Conservation (phyloP, 2,797 vertebrate genomes). For the Notolepis coatsorum region DNA sequence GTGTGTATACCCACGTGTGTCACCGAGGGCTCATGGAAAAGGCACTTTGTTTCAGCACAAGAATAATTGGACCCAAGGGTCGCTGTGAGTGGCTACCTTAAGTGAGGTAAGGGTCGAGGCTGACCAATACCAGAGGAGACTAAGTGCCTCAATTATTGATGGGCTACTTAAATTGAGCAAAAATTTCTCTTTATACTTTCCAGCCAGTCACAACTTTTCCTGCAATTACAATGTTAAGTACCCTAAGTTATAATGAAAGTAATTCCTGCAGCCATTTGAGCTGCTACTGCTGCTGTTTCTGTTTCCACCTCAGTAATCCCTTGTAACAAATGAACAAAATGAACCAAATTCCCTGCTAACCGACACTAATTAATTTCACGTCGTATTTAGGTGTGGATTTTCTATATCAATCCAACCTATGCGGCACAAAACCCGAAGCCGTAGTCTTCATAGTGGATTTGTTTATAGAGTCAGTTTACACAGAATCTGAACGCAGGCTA, state of each 20-base stretch:
- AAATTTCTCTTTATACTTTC: constrained; percentile 29
- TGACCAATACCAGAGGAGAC: constrained; percentile 58
- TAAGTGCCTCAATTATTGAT: constrained; percentile 53
- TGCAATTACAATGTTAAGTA: constrained; percentile 37
- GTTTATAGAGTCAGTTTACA: background rate
- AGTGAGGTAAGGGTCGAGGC: constrained; percentile 56
- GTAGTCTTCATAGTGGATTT: background rate
- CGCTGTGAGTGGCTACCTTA: constrained; percentile 51
- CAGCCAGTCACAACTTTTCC: constrained; percentile 23
- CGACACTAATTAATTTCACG: background rate
- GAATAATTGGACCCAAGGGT: constrained; percentile 75
- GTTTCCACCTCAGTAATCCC: background rate
- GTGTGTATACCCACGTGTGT: constrained; percentile 29
- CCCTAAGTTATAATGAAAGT: constrained; percentile 12
- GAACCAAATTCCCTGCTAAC: background rate
- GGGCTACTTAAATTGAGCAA: constrained; percentile 43
- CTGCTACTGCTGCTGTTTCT: background rate
- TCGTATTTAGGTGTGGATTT: background rate
- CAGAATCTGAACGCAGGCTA: background rate
- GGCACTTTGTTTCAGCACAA: constrained; percentile 53
- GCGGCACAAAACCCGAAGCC: background rate
- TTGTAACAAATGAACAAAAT: constrained; percentile 5
- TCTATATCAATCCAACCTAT: background rate
- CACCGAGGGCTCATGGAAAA: constrained; percentile 45
- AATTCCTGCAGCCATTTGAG: constrained; percentile 14